Evolutionary conservation across 2,113 vertebrate species (phyloP), one percentile per base, ranked within the genome.

Genomic region (Callopanchax toddi): DNA sequence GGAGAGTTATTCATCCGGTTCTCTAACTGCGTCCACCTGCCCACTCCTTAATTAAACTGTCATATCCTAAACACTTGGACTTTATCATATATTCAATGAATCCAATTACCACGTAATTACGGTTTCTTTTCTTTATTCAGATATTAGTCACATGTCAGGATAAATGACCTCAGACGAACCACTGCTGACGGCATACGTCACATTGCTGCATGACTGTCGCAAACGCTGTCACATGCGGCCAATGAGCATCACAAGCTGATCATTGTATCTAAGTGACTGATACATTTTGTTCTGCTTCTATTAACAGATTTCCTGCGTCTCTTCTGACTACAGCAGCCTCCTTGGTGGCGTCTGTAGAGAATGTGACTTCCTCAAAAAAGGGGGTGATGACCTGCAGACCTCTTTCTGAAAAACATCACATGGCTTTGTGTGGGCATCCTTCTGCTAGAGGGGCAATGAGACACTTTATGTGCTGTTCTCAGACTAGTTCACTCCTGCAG

Each of bases 311-410:
- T 40, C 40, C 54, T 56, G 29, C 17, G 1, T 54, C 10, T 58
- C 23, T 4, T 36, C 46, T 42, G 13, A 62, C 46, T 43, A 37
- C 63, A 23, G 4, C 56, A 49, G 45, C 34, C 54, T 50, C 64
- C 54, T 56, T 36, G 3, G 1, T 83, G 67, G 73, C 71, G 64
- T 71, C 60, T 71, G 40, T 4, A 34, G 48, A 60, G 22, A 73
- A 70, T 84, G 70, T 71, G 83, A 79, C 45, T 81, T 75, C 48
- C 42, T 54, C 0, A 5, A 68, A 72, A 71, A 72, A 67, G 11
- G 11, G 39, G 11, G 34, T 32, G 15, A 56, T 0, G 5, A 71
- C n/a, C 74, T 57, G 60, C 54, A 76, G 71, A 80, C 56, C 61
- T 62, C 49, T 71, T 36, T n/a, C 23, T 63, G 50, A 34, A 56